Evolutionary conservation across 2,113 vertebrate genomes (phyloP), one percentile per base, ranked within the genome.

Genomic region (Salminus brasiliensis): DNA sequence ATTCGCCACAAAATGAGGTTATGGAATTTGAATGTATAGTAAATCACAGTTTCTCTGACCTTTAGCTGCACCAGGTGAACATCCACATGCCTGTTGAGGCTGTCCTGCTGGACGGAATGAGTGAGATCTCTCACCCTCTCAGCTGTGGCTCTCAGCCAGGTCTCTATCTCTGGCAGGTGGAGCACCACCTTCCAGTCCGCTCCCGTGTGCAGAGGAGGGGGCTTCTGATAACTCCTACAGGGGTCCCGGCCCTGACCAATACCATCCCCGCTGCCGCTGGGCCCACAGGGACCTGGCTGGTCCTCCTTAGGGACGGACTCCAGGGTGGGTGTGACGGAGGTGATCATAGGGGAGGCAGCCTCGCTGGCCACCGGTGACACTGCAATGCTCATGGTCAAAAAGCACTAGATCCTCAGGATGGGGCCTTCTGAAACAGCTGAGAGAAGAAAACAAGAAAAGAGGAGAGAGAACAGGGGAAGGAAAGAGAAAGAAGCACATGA

Each of bases 111-210:
- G 2, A 96, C 98, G 0, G 97, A 99, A 79, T 96, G 93, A 11
- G 96, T 95, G 67, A 99, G 96, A 79, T 96, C 96, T 0, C 96
- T 92, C 62, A 99, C 97, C 47, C 97, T 87, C 45, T 96, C 95
- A 0, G 95, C 93, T 0, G 97, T 97, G 85, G 92, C 85, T 53
- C 96, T 93, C 77, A 99, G 95, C 98, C 98, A 99, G 11, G 93
- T 97, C 90, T 99, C 96, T 32, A 98, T 98, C 87, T 99, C 97
- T 0, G 98, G 98, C 66, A 99, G 89, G 86, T 98, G 97, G 21
- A 99, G 95, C 63, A 99, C 95, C 52, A 98, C 97, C 91, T 98
- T 98, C 98, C 98, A 99, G 84, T 99, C 97, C 0, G 98, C 98
- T 3, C 94, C 97, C 0, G 96, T 95, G 85, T 99, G 97, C 0